phyloP scores from a whole-genome alignment of 2,888 invertebrate species.

The Podotricha telesiphe region DNA sequence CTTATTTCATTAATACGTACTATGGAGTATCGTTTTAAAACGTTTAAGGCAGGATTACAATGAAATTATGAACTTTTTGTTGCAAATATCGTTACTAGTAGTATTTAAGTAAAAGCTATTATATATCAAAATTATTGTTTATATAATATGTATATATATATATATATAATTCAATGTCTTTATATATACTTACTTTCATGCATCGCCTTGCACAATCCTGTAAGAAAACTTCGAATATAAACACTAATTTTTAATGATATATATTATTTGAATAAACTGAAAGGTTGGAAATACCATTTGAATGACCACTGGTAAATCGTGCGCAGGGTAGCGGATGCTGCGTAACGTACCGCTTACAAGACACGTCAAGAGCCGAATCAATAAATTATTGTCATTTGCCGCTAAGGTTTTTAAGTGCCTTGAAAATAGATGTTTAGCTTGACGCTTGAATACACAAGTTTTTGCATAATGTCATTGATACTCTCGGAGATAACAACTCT shows the following conservation, averaged over 20 bases:
- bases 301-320: slow-evolving; percentile 41
- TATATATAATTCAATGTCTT: background rate
- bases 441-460: slow-evolving; percentile 39
- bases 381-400: slow-evolving; percentile 52
- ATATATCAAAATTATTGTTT: background rate
- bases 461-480: slow-evolving; percentile 32
- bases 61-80: too few species aligned
- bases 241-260: slow-evolving; percentile 19
- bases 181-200: slow-evolving; percentile 35
- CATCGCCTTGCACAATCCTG: slow-evolving; percentile 29
- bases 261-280: slow-evolving; percentile 13
- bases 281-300: slow-evolving; percentile 30
- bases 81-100: too few species aligned
- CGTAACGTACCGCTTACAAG: slow-evolving; percentile 44
- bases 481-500: slow-evolving; percentile 16
- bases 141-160: background rate
- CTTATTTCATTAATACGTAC: too few species aligned
- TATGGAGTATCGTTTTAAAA: too few species aligned
- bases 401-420: slow-evolving; percentile 43
- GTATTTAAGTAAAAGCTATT: too few species aligned
- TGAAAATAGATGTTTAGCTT: slow-evolving; percentile 40
- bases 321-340: slow-evolving; percentile 47
- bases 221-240: background rate
- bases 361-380: slow-evolving; percentile 56
- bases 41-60: too few species aligned